phyloP scores from a whole-genome alignment of 2,113 vertebrate genomes.

The Megalops atlanticus region DNA sequence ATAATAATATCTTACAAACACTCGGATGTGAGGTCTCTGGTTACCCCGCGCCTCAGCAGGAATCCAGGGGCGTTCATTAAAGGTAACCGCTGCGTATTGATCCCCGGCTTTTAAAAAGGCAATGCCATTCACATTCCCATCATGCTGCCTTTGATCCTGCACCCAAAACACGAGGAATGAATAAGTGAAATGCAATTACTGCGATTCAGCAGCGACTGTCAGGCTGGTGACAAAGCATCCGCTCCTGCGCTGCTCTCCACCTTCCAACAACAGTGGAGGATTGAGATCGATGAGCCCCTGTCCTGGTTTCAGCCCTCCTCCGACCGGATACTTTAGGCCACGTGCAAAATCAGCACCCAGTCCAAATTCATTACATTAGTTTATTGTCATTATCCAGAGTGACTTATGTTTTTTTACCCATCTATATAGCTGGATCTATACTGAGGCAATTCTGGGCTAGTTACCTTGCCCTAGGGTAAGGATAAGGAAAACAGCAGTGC shows the following conservation, averaged over 20 bases:
- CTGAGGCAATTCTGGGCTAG: too few species aligned
- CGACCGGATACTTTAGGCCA: conserved; percentile 34
- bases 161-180: neutral
- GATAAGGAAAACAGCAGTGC: too few species aligned
- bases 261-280: conserved; percentile 5
- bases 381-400: too few species aligned
- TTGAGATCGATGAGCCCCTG: conserved; percentile 4
- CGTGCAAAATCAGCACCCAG: conserved; percentile 22
- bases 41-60: conserved; percentile 35
- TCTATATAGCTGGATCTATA: too few species aligned
- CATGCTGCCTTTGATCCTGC: neutral
- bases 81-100: conserved; percentile 17
- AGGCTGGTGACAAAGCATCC: conserved; percentile 25
- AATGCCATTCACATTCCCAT: conserved; percentile 24
- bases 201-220: conserved; percentile 35
- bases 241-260: conserved; percentile 2
- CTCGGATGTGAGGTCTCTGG: neutral
- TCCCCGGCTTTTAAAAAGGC: conserved; percentile 19
- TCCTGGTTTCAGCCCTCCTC: neutral
- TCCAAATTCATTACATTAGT: too few species aligned
- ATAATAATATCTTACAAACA: neutral
- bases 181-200: conserved; percentile 36
- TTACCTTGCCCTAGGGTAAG: too few species aligned
- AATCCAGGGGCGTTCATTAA: conserved; percentile 42
- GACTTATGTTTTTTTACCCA: too few species aligned